Percentiles rank a stretch among this genome's conserved stretches.
Conservation (phyloP, 2,113 vertebrate species). For the Pteropus alecto region DNA sequence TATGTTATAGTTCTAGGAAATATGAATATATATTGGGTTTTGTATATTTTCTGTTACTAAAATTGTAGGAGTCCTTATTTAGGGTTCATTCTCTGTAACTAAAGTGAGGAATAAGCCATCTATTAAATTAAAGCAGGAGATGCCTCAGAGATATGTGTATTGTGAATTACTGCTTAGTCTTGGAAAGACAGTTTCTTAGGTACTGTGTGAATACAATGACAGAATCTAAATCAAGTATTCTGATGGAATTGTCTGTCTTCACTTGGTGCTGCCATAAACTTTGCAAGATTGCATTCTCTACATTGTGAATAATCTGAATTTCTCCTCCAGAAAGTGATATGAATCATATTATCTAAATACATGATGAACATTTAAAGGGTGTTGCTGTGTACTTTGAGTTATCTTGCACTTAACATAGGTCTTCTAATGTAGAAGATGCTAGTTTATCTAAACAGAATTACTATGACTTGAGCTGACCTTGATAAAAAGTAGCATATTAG, state of each 20-base stretch:
- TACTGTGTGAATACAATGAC: not conserved
- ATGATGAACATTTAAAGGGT: not conserved
- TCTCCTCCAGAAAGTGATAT: not conserved
- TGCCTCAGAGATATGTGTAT: not conserved
- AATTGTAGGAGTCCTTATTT: not conserved
- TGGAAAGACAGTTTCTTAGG: not conserved
- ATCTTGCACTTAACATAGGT: not conserved
- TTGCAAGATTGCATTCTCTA: not conserved
- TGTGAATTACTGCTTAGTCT: not conserved
- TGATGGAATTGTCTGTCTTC: not conserved
- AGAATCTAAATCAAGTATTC: not conserved
- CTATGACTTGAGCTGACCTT: not conserved
- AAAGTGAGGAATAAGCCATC: slow-evolving; percentile 12
- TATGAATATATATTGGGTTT: not conserved
- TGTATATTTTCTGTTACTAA: not conserved
- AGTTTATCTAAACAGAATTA: slow-evolving; percentile 9
- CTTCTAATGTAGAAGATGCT: not conserved
- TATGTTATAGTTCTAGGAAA: slow-evolving; percentile 7
- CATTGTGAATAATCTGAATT: slow-evolving; percentile 12
- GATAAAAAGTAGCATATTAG: not conserved
- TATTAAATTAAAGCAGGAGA: not conserved
- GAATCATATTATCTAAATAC: not conserved
- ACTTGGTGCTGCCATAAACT: not conserved
- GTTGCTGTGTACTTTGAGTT: not conserved
- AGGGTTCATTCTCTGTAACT: not conserved